Conservation (phyloP, 2,888 invertebrate species). For the Drosophila austrosaltans region DNA sequence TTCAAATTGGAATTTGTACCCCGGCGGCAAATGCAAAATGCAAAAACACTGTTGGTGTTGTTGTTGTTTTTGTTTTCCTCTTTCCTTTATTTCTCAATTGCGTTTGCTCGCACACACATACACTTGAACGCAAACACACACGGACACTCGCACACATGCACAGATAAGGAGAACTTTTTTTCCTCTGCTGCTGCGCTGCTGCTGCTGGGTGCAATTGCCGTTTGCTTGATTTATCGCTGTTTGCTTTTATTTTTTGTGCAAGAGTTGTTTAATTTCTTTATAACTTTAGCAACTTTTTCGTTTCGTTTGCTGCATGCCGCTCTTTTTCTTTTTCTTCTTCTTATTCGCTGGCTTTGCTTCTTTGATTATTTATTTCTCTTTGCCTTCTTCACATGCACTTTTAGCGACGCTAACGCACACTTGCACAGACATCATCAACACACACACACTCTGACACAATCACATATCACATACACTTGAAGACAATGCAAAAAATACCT, state of each 20-base stretch:
- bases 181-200: constrained; percentile 9
- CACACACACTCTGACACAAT: constrained; percentile 27
- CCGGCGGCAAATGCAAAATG: constrained; percentile 55
- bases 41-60: constrained; percentile 42
- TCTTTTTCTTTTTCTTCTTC: constrained; percentile 10
- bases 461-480: constrained; percentile 9
- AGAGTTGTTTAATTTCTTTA: constrained; percentile 9
- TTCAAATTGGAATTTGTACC: constrained; percentile 76
- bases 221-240: constrained; percentile 15
- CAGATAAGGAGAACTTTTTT: constrained; percentile 18
- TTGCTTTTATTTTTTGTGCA: background rate
- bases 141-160: constrained; percentile 23
- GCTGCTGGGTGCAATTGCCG: constrained; percentile 21
- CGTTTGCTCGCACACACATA: constrained; percentile 26
- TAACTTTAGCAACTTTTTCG: background rate
- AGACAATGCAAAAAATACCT: constrained; percentile 5
- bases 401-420: constrained; percentile 46
- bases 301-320: background rate
- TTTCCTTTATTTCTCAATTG: constrained; percentile 9
- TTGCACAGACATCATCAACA: constrained; percentile 10
- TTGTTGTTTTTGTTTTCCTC: constrained; percentile 22
- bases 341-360: constrained; percentile 40
- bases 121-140: constrained; percentile 45
- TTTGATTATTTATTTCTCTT: constrained; percentile 21
- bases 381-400: constrained; percentile 58